A percentile compares a stretch with the other conserved stretches of the same genome.
These are phyloP conservation scores for Sarcophaga bullata DNA, from an alignment of 1,140 invertebrate genomes.

Conservation along the genomic window DNA sequence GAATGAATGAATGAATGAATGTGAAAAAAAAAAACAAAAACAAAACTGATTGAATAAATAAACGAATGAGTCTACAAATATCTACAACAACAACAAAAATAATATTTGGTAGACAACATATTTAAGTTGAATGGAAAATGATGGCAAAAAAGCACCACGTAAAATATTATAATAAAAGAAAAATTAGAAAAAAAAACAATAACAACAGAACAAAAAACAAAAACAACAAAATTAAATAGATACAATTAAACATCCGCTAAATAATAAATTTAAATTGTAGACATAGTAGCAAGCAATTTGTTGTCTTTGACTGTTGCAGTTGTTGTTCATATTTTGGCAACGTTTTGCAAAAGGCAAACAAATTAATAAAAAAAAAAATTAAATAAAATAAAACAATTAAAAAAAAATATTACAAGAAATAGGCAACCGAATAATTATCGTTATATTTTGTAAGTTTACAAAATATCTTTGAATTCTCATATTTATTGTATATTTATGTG, in stretches of 20 bases:
- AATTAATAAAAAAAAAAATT: neutral
- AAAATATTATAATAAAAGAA: no score
- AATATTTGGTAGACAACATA: no score
- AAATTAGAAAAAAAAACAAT: no score
- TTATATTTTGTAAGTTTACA: neutral
- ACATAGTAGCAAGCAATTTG: neutral
- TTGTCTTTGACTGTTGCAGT: neutral
- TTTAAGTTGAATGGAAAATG: no score
- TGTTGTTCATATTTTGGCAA: neutral
- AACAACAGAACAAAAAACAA: neutral
- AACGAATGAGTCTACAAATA: no score
- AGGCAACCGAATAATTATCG: no score
- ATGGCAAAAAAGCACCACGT: no score
- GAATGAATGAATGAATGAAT: neutral
- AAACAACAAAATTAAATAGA: neutral
- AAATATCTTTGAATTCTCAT: neutral
- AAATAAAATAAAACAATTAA: slow-evolving; percentile 10
- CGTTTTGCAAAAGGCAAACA: neutral
- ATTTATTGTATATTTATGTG: no score
- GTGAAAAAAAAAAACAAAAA: neutral
- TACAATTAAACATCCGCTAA: slow-evolving; percentile 29
- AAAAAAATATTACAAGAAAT: neutral
- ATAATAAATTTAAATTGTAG: slow-evolving; percentile 28
- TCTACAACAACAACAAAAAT: no score
- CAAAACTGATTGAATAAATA: no score